Percentiles rank a stretch among this genome's conserved stretches.
Evolutionary conservation across 2,797 vertebrate species (phyloP).

Genomic region (Limosa lapponica): DNA sequence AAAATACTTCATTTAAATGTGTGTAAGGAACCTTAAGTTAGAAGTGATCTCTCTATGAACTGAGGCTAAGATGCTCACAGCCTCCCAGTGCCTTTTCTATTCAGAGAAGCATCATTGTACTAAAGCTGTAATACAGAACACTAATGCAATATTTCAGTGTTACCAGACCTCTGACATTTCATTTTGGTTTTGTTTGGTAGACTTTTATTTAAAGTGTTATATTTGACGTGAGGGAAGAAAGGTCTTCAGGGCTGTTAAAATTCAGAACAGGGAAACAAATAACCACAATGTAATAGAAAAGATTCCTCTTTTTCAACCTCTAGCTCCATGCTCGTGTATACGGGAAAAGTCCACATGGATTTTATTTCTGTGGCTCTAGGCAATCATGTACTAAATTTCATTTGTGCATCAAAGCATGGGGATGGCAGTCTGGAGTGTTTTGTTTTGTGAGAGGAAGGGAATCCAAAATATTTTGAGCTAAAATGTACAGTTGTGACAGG

Average conservation of each 20-base stretch:
- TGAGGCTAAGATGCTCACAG: neutral
- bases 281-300: neutral
- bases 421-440: neutral
- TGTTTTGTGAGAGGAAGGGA: neutral
- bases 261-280: slow-evolving; percentile 8
- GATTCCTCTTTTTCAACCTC: neutral
- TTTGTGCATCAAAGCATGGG: neutral
- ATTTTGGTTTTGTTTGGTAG: neutral
- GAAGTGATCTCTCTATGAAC: neutral
- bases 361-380: neutral
- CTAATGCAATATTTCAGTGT: neutral
- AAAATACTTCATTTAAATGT: neutral
- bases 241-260: neutral
- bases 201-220: neutral
- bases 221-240: neutral
- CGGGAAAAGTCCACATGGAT: neutral
- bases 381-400: neutral
- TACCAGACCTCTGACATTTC: slow-evolving; percentile 3
- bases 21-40: neutral
- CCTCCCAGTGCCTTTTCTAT: neutral
- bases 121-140: neutral
- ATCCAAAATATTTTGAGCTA: neutral
- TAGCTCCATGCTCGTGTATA: neutral
- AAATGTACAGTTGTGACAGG: neutral
- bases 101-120: neutral